A percentile compares a stretch with the other conserved stretches of the same genome.
phyloP scores from a whole-genome alignment of 2,113 vertebrate species.

The Synodontis membranacea region DNA sequence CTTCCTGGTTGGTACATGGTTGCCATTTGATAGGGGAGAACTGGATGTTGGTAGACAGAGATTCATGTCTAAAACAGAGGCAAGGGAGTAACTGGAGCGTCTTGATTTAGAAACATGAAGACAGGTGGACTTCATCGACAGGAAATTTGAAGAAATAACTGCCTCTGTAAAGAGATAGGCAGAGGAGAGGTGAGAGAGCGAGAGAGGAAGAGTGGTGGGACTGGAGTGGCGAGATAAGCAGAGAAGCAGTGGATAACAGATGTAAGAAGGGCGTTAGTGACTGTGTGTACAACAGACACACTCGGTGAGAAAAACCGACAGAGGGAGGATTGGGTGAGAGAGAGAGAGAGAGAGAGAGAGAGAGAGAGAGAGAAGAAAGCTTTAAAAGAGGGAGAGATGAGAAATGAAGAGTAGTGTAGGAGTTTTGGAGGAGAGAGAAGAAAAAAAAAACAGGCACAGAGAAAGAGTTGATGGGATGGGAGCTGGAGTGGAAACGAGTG shows the following conservation, averaged over 20 bases:
- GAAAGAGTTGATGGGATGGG: constrained; percentile 47
- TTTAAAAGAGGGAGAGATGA: constrained; percentile 44
- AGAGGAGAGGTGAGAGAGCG: constrained; percentile 47
- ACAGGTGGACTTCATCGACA: constrained; percentile 45
- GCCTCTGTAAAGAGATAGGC: constrained; percentile 26
- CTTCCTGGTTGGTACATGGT: background rate
- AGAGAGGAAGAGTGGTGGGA: constrained; percentile 31
- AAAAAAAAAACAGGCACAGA: constrained; percentile 51
- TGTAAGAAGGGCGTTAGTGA: constrained; percentile 55
- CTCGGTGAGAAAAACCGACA: constrained; percentile 38
- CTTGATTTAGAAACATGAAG: constrained; percentile 51
- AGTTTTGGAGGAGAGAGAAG: constrained; percentile 58
- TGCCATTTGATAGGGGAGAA: background rate
- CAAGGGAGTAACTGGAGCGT: background rate
- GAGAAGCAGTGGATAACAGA: constrained; percentile 58
- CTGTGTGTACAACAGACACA: constrained; percentile 34
- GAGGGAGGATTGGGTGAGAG: constrained; percentile 42
- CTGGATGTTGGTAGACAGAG: constrained; percentile 34
- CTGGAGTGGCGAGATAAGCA: constrained; percentile 52
- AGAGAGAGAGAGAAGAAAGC: constrained; percentile 37
- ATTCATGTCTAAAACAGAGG: constrained; percentile 40
- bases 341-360: constrained; percentile 46
- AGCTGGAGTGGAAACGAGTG: constrained; percentile 42
- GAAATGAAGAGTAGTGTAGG: constrained; percentile 60
- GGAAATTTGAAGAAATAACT: constrained; percentile 63